These are phyloP conservation scores for Arion vulgaris DNA, from an alignment of 1,140 invertebrate genomes.

Conservation along the genomic window DNA sequence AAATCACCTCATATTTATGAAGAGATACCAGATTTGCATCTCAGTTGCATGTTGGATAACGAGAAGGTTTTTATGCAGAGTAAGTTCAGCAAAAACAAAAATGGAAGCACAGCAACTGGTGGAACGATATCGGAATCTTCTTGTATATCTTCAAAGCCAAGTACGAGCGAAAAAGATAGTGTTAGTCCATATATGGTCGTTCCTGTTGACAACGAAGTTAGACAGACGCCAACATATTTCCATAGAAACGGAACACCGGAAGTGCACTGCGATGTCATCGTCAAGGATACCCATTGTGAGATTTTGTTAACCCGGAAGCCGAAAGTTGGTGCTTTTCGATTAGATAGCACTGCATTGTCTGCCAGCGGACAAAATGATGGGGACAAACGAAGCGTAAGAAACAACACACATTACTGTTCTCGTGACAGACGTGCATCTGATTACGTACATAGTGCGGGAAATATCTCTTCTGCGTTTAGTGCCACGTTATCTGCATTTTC, in stretches of 20 bases:
- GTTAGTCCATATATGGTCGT: constrained; percentile 37
- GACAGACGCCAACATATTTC: constrained; percentile 34
- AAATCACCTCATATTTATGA: constrained; percentile 56
- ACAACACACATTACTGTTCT: constrained; percentile 30
- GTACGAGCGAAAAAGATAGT: background rate
- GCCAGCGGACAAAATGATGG: background rate
- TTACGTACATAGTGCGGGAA: constrained; percentile 20
- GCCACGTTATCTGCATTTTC: constrained; percentile 6
- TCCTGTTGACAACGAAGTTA: constrained; percentile 21
- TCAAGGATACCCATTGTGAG: constrained; percentile 39
- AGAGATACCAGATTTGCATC: constrained; percentile 53
- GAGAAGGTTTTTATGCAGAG: constrained; percentile 16
- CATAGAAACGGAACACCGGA: constrained; percentile 38
- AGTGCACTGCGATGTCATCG: constrained; percentile 39
- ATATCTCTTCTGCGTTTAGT: constrained; percentile 4
- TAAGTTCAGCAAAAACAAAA: constrained; percentile 1
- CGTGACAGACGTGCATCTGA: constrained; percentile 8
- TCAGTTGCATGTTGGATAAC: background rate
- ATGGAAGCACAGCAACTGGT: background rate
- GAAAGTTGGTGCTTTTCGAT: constrained; percentile 13
- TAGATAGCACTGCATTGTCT: background rate
- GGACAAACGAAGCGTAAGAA: background rate
- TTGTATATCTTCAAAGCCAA: background rate
- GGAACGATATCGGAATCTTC: background rate
- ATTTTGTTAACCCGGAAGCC: constrained; percentile 32